Percentiles rank a stretch among this genome's conserved stretches.
Evolutionary conservation across 2,797 vertebrate genomes (phyloP).

Genomic region (Sebastes hopkinsi): DNA sequence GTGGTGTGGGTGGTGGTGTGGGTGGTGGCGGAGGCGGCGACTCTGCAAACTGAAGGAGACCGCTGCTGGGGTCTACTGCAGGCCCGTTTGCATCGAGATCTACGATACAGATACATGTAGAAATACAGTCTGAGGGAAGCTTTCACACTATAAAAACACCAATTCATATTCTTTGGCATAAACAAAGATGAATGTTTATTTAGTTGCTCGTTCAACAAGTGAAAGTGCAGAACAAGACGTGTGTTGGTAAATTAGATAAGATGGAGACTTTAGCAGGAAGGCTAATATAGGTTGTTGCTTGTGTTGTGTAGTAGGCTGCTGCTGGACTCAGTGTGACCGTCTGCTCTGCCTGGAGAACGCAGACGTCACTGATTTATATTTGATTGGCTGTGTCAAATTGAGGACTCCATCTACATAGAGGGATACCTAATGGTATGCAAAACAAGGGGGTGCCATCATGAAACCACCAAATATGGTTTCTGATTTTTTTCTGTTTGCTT

Average conservation of each 20-base stretch:
- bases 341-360: not conserved
- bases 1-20: not conserved
- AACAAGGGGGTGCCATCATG: not conserved
- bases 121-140: not conserved
- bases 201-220: not conserved
- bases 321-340: not conserved
- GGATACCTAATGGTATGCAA: not conserved
- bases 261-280: not conserved
- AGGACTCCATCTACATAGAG: no score
- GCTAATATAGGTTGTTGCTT: not conserved
- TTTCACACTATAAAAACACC: not conserved
- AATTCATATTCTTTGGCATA: not conserved
- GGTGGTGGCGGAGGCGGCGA: not conserved
- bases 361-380: not conserved
- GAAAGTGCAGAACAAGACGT: not conserved
- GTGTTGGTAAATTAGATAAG: not conserved
- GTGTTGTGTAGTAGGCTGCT: not conserved
- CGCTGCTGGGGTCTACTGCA: conserved; percentile 32
- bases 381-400: not conserved
- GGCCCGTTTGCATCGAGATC: conserved; percentile 58
- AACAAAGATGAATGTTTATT: not conserved
- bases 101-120: not conserved
- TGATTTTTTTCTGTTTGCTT: no score
- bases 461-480: not conserved
- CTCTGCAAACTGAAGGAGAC: conserved; percentile 63